phyloP scores from a whole-genome alignment of 23 tunicate species.

The Trididemnum miniatum region DNA sequence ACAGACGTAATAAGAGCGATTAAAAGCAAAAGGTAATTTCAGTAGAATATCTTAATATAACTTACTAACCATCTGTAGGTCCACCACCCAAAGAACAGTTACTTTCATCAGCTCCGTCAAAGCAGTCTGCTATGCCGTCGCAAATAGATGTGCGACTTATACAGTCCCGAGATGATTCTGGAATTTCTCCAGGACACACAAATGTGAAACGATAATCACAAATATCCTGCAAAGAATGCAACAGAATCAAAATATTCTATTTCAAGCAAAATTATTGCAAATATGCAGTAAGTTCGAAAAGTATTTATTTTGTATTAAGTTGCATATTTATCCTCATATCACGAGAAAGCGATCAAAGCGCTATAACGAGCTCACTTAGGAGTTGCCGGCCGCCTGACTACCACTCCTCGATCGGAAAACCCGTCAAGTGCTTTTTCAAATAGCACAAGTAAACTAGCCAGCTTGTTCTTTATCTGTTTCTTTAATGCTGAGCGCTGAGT shows the following conservation, averaged over 20 bases:
- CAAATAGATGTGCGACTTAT: constrained; percentile 40
- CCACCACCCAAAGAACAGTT: constrained; percentile 59
- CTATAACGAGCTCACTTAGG: neutral
- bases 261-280: neutral
- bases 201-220: constrained; percentile 8
- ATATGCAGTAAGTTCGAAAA: neutral
- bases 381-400: too few species aligned
- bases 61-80: constrained; percentile 68
- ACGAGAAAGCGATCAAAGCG: too few species aligned
- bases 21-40: too few species aligned
- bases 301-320: too few species aligned
- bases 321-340: too few species aligned
- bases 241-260: neutral
- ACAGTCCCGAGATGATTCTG: constrained; percentile 18
- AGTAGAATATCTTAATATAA: too few species aligned
- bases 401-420: too few species aligned
- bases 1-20: too few species aligned
- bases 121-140: constrained; percentile 75
- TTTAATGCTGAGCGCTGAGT: too few species aligned
- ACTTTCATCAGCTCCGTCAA: constrained; percentile 63
- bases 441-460: too few species aligned
- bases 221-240: neutral
- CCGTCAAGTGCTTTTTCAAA: too few species aligned
- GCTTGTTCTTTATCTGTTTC: too few species aligned
- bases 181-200: constrained; percentile 23